Base-by-base conservation (phyloP, 2,888 invertebrate genomes). In the Thyatira batis region DNA sequence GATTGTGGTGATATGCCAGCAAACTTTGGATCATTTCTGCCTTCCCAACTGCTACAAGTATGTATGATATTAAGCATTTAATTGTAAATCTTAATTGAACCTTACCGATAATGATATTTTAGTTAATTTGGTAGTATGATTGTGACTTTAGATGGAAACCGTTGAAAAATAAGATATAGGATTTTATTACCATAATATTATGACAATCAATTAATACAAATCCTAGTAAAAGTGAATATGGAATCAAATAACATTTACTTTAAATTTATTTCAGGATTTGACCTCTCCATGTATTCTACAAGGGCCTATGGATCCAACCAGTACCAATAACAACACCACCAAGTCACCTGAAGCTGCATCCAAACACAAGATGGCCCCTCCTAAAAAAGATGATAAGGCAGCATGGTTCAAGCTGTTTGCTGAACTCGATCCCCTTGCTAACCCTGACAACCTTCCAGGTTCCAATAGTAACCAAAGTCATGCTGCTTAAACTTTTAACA, bases 321-420 rank as follows among this genome's bases (percentile, higher is more conserved):
- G 51, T 52, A 64, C 55, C 23, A 71, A 71, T 23, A 67, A 63
- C 27, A 73, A 73, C 55, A 43, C 54, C 25, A 52, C 64, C 9
- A 69, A 73, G 52, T 59, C 72, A 20, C 56, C 67, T 0, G 62
- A 64, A 43, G 66, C 72, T 39, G 63, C 74, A 50, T 62, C 68
- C 2, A 77, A 77, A 21, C 63, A 76, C 1, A 59, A 52, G 13
- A 63, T 72, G 58, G 71, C 69, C 11, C 76, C 82, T 57, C 87
- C 91, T 39, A 92, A 93, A 65, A 94, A 92, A 67, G 93, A 92
- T 55, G 93, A 93, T 58, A 92, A 89, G 72, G 88, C 91, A 2
- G 92, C 92, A 17, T 98, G 98, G 98, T 95, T 97, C 78, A 97
- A 97, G 84, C 90, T 98, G 52, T 98, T 98, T 90, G 97, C 98